Evolutionary conservation across 1,140 invertebrate species (phyloP).

Genomic region (Lordiphosa mommai): DNA sequence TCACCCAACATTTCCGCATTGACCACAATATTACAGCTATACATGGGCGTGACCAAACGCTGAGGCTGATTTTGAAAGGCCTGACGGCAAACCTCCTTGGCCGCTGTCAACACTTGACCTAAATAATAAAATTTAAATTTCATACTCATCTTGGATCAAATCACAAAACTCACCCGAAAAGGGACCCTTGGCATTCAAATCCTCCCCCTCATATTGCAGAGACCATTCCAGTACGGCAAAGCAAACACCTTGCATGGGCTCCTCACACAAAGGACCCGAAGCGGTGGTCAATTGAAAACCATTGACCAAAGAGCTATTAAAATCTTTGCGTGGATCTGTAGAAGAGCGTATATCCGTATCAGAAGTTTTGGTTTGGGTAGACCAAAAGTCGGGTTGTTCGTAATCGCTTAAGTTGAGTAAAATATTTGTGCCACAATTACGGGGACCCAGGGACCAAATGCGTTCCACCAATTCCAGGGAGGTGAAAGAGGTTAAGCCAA

Average conservation of each 20-base stretch:
- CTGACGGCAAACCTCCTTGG: slow-evolving; percentile 93
- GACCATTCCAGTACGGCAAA: slow-evolving; percentile 93
- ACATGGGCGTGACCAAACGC: slow-evolving; percentile 97
- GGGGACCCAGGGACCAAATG: slow-evolving; percentile 96
- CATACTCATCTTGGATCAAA: not conserved
- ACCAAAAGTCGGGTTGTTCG: slow-evolving; percentile 69
- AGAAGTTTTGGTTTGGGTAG: slow-evolving; percentile 18
- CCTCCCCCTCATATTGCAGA: slow-evolving; percentile 80
- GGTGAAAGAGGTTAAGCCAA: slow-evolving; percentile 29
- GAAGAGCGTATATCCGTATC: slow-evolving; percentile 40
- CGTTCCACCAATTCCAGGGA: slow-evolving; percentile 81
- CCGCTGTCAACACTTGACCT: slow-evolving; percentile 95
- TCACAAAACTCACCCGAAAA: slow-evolving; percentile 82
- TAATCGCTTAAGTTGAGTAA: slow-evolving; percentile 88
- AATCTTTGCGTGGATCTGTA: slow-evolving; percentile 82
- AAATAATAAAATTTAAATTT: not conserved
- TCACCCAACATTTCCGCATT: slow-evolving; percentile 96
- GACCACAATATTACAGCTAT: slow-evolving; percentile 95
- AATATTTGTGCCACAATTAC: slow-evolving; percentile 93
- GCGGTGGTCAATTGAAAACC: slow-evolving; percentile 96
- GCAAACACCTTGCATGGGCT: slow-evolving; percentile 96
- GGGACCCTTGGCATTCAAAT: slow-evolving; percentile 80
- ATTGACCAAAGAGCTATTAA: slow-evolving; percentile 91
- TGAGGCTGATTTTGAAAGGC: slow-evolving; percentile 94
- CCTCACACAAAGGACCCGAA: slow-evolving; percentile 95